Conservation (phyloP, 2,888 invertebrate genomes). For the Maniola hyperantus region DNA sequence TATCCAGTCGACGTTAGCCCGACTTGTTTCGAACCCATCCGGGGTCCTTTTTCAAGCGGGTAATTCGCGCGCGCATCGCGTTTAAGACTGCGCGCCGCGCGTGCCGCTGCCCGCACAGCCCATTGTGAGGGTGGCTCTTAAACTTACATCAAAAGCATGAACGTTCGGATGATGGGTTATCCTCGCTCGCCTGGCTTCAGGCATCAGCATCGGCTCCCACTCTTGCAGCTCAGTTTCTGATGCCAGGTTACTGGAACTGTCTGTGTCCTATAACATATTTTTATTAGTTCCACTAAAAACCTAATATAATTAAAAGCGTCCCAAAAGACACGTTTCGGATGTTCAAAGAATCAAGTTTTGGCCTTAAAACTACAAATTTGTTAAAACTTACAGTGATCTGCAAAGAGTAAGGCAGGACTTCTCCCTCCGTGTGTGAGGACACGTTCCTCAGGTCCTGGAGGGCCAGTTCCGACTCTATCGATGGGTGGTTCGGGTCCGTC, state of each 20-base stretch:
- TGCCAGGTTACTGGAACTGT: constrained; percentile 54
- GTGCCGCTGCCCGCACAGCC: too few relatives aligned
- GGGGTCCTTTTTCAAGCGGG: too few relatives aligned
- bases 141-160: constrained; percentile 64
- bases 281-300: too few relatives aligned
- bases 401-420: constrained; percentile 65
- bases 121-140: too few relatives aligned
- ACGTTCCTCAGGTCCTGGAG: constrained; percentile 65
- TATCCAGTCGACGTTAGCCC: too few relatives aligned
- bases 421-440: constrained; percentile 69
- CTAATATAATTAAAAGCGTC: too few relatives aligned
- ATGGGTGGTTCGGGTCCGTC: constrained; percentile 65
- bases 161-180: constrained; percentile 47
- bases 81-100: too few relatives aligned
- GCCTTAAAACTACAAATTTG: too few relatives aligned
- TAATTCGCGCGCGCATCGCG: too few relatives aligned
- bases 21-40: too few relatives aligned
- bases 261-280: constrained; percentile 56
- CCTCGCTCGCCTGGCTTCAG: constrained; percentile 53
- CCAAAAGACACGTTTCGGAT: too few relatives aligned
- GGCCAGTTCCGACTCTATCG: constrained; percentile 58
- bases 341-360: too few relatives aligned
- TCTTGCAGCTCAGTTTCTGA: constrained; percentile 56
- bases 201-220: constrained; percentile 55
- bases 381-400: constrained; percentile 61